Conservation (phyloP, 37 sponge, comb jelly and placozoan species). For the Beroe ovata region DNA sequence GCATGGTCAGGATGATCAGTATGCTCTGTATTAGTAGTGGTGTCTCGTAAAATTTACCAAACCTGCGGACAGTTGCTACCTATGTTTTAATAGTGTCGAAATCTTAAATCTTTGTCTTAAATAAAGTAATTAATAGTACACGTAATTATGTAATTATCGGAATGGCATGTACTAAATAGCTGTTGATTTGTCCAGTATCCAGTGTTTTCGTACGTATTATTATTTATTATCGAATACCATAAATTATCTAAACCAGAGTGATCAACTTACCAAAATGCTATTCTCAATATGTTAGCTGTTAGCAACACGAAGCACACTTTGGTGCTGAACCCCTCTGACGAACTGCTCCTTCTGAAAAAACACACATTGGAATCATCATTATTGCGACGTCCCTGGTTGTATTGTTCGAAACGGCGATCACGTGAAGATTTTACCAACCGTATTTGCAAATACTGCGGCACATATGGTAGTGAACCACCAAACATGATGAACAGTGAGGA, state of each 20-base stretch:
- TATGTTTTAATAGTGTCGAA: too few relatives aligned
- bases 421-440: constrained; percentile 67
- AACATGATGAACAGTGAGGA: constrained; percentile 76
- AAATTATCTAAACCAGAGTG: too few relatives aligned
- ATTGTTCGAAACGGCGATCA: too few relatives aligned
- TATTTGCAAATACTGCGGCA: constrained; percentile 89
- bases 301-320: constrained; percentile 89
- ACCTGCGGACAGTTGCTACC: constrained; percentile 70
- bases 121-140: too few relatives aligned
- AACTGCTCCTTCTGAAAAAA: constrained; percentile 4
- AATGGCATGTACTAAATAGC: too few relatives aligned
- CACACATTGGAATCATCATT: neutral
- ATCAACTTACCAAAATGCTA: constrained; percentile 93
- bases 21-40: constrained; percentile 89
- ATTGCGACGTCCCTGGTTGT: too few relatives aligned
- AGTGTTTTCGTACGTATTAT: too few relatives aligned
- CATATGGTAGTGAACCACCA: constrained; percentile 88
- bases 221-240: too few relatives aligned
- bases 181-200: too few relatives aligned
- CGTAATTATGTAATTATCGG: too few relatives aligned
- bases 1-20: constrained; percentile 83
- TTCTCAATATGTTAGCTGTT: constrained; percentile 85
- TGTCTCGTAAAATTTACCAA: constrained; percentile 83
- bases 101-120: too few relatives aligned
- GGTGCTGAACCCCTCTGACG: constrained; percentile 88